Evolutionary conservation across 2,888 invertebrate genomes (phyloP), one percentile per base, ranked within the genome.

Genomic region (Eupithecia inturbata): DNA sequence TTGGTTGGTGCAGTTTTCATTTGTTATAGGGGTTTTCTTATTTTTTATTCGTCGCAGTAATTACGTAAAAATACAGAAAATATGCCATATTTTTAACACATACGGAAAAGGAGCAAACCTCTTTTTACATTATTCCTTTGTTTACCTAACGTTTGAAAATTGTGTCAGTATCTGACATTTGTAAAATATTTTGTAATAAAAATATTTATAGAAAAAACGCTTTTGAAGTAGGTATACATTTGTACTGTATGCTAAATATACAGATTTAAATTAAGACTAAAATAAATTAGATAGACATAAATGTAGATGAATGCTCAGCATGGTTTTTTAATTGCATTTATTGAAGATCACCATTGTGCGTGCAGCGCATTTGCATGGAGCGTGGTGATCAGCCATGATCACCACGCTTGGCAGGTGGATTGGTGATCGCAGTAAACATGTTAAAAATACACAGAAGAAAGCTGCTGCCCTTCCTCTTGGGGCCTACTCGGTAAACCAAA

Each of bases 251-350:
- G 87, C 88, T 84, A 85, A 86, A 85, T 87, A 86, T 82, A 81
- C 80, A 78, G 75, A 81, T 85, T 85, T 84, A 84, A 71, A 81
- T 81, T 88, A 89, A 89, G 88, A 84, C 83, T 88, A 89, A 87
- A 83, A 78, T 83, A 85, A 89, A 85, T 84, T 92, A 92, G 93
- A 92, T 93, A 92, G 92, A 87, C 79, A 85, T 91, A 86, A 92
- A 91, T 91, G 86, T 92, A 92, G 91, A 86, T 53, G 85, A 88
- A 86, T 90, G 92, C 92, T 91, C 91, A 92, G 91, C 88, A 85
- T 85, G 82, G 81, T 84, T 81, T 80, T 82, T 75, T 71, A 73
- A 78, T 75, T 79, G 77, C 82, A 72, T 80, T 80, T 77, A 57
- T 76, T 77, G 78, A 80, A 82, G 72, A 84, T n/a, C n/a, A n/a